A percentile compares a stretch with the other conserved stretches of the same genome.
Evolutionary conservation across 2,888 invertebrate genomes (phyloP).

Genomic region (Heliconius aoede): DNA sequence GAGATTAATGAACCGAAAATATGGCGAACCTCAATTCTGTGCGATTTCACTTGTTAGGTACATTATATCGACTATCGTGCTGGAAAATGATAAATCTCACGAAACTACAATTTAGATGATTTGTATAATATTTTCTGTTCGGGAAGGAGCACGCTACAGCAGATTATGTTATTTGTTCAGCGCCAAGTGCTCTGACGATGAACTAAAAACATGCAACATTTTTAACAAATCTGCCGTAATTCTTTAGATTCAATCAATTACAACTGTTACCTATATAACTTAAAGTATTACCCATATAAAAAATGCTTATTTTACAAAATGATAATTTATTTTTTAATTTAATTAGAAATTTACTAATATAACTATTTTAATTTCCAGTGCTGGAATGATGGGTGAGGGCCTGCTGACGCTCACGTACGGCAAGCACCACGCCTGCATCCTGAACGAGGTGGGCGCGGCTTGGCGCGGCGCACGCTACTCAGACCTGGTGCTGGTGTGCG

Average conservation of each 20-base stretch:
- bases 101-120: constrained; percentile 63
- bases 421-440: constrained; percentile 96
- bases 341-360: background rate
- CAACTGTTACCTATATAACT: too few relatives aligned
- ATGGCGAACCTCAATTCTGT: constrained; percentile 62
- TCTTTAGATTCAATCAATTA: too few relatives aligned
- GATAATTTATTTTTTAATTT: background rate
- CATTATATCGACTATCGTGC: constrained; percentile 58
- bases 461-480: constrained; percentile 94
- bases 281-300: too few relatives aligned
- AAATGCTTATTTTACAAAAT: too few relatives aligned
- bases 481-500: constrained; percentile 93
- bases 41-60: constrained; percentile 71
- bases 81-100: constrained; percentile 61
- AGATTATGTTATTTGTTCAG: constrained; percentile 41
- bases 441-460: constrained; percentile 94
- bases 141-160: constrained; percentile 48
- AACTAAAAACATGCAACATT: too few relatives aligned
- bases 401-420: constrained; percentile 96
- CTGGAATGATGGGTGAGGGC: constrained; percentile 86
- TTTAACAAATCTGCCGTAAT: too few relatives aligned
- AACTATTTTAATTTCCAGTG: constrained; percentile 65
- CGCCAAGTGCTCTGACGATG: background rate
- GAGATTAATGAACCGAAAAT: constrained; percentile 70
- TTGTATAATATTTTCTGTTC: constrained; percentile 47